These are phyloP conservation scores for Taenaris catops DNA, from an alignment of 2,888 invertebrate genomes.

Conservation along the genomic window DNA sequence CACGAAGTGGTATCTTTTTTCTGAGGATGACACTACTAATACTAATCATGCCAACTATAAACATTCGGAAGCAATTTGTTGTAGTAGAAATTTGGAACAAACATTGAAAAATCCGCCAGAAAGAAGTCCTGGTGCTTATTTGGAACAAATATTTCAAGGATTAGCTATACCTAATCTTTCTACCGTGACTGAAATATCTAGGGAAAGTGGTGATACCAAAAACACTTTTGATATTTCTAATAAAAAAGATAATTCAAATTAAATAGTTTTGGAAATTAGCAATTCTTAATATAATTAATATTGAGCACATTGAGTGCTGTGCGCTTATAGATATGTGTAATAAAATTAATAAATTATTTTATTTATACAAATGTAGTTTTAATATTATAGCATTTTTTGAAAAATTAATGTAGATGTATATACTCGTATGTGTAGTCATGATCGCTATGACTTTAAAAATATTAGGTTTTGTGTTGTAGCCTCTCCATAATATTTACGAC, in stretches of 20 bases:
- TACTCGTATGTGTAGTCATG: too few relatives aligned
- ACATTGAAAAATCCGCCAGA: too few relatives aligned
- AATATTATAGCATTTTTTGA: too few relatives aligned
- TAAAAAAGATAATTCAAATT: constrained; percentile 31
- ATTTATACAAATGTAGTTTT: too few relatives aligned
- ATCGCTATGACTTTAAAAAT: too few relatives aligned
- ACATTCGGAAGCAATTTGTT: too few relatives aligned
- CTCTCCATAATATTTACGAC: too few relatives aligned
- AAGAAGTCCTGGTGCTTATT: too few relatives aligned
- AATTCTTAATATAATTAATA: neutral
- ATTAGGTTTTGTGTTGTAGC: too few relatives aligned
- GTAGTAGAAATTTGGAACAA: too few relatives aligned
- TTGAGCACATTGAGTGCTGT: neutral
- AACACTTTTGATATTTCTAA: constrained; percentile 29
- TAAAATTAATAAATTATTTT: neutral
- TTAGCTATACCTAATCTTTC: constrained; percentile 61
- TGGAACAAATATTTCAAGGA: constrained; percentile 55
- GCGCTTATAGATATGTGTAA: neutral
- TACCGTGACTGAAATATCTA: constrained; percentile 60
- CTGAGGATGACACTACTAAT: constrained; percentile 54
- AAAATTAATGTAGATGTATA: too few relatives aligned
- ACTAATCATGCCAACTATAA: too few relatives aligned
- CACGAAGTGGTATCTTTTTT: constrained; percentile 54
- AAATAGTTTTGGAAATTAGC: constrained; percentile 3
- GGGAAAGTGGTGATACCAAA: constrained; percentile 31